phyloP scores from a whole-genome alignment of 2,113 vertebrate species.

The Prionailurus bengalensis region DNA sequence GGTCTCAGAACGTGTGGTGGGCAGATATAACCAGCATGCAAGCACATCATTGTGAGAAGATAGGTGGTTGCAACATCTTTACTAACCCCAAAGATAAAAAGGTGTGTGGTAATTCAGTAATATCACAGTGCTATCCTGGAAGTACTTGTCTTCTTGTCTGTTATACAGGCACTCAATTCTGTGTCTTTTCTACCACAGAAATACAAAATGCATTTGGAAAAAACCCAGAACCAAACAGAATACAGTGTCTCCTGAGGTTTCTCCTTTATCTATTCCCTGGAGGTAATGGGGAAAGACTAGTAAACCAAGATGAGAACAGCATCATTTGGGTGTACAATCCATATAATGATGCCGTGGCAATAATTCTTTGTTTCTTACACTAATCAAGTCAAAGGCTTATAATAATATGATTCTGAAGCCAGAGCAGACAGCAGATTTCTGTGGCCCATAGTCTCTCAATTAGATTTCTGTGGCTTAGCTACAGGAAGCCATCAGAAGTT shows the following conservation, averaged over 20 bases:
- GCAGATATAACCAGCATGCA: neutral
- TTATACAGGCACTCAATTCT: neutral
- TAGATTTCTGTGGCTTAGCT: slow-evolving; percentile 67
- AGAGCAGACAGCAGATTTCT: slow-evolving; percentile 64
- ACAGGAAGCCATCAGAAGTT: slow-evolving; percentile 70
- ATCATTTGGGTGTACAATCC: neutral
- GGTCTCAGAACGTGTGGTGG: neutral
- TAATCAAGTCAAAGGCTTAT: slow-evolving; percentile 71
- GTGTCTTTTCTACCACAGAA: slow-evolving; percentile 30
- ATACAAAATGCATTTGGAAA: slow-evolving; percentile 69
- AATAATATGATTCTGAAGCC: slow-evolving; percentile 72
- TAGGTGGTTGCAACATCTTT: neutral
- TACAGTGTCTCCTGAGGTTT: slow-evolving; percentile 41
- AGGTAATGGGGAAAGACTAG: slow-evolving; percentile 52
- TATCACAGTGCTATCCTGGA: neutral
- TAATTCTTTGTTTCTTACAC: slow-evolving; percentile 60
- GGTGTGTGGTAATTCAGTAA: neutral
- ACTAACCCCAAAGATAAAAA: neutral
- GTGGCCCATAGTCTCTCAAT: slow-evolving; percentile 63
- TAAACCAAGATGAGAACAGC: slow-evolving; percentile 62
- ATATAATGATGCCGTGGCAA: slow-evolving; percentile 33
- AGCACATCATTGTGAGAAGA: neutral
- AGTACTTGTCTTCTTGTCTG: neutral
- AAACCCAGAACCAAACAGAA: slow-evolving; percentile 54
- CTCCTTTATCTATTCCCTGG: slow-evolving; percentile 45